These are phyloP conservation scores for Lucinisca nassula DNA, from an alignment of 2,888 invertebrate species.

Conservation along the genomic window DNA sequence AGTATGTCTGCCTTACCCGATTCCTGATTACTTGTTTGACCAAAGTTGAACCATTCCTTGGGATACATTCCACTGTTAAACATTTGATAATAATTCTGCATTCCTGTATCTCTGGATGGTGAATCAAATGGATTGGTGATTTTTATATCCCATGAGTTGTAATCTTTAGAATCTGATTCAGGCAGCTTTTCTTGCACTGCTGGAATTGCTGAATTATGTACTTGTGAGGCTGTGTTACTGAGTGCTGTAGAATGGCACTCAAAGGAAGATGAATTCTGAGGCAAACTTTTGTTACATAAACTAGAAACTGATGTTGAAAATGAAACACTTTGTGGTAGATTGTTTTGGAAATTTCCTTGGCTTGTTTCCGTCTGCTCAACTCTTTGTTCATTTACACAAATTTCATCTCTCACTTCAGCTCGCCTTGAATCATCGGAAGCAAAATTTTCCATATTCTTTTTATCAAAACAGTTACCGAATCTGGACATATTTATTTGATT, in stretches of 20 bases:
- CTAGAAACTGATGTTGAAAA: not conserved
- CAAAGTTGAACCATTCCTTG: not conserved
- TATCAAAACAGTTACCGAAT: no score
- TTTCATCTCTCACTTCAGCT: no score
- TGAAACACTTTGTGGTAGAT: not conserved
- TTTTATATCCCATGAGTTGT: not conserved
- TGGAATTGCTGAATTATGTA: not conserved
- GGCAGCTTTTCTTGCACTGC: not conserved
- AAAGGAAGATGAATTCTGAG: not conserved
- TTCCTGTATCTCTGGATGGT: not conserved
- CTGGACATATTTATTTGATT: no score
- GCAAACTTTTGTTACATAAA: not conserved
- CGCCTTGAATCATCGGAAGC: no score
- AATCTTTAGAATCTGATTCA: not conserved
- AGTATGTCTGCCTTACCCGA: no score
- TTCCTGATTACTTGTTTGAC: no score
- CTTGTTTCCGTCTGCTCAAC: not conserved
- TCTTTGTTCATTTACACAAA: no score
- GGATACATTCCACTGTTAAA: not conserved
- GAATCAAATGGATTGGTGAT: slow-evolving; percentile 3
- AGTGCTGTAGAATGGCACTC: not conserved
- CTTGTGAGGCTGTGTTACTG: not conserved
- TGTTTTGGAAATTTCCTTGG: not conserved
- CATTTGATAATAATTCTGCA: not conserved
- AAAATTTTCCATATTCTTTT: no score